phyloP scores from a whole-genome alignment of 2,113 vertebrate species.

The Steatornis caripensis region DNA sequence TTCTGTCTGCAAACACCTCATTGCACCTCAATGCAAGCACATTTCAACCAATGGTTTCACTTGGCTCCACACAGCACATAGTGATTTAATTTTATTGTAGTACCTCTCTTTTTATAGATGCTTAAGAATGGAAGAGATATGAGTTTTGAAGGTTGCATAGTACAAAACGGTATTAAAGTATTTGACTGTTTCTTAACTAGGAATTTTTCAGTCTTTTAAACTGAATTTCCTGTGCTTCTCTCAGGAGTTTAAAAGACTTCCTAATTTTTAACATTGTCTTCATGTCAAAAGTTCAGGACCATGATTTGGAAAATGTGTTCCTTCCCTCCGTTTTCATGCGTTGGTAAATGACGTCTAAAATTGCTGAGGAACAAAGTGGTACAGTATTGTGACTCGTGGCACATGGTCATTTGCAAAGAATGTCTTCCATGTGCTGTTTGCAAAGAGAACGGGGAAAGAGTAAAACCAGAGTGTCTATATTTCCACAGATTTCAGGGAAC shows the following conservation, averaged over 20 bases:
- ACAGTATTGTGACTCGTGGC: background rate
- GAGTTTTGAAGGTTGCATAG: background rate
- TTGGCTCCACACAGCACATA: background rate
- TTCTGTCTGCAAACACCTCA: conserved; percentile 13
- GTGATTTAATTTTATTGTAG: conserved; percentile 50
- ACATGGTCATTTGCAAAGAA: background rate
- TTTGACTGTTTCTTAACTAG: conserved; percentile 38
- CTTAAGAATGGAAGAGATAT: conserved; percentile 1
- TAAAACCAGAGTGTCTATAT: background rate
- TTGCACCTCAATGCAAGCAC: background rate
- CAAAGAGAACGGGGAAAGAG: background rate
- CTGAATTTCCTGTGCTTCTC: background rate
- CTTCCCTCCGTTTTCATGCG: background rate
- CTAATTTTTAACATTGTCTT: background rate
- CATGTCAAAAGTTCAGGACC: background rate
- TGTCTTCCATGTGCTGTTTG: background rate
- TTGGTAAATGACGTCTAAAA: background rate
- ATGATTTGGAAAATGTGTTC: background rate
- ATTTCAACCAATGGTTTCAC: background rate
- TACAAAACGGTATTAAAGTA: conserved; percentile 34
- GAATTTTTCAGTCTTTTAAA: conserved; percentile 33
- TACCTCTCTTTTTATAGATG: conserved; percentile 25
- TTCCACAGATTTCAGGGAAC: background rate
- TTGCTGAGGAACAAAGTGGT: background rate
- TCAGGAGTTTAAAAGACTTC: background rate